Percentiles rank a stretch among this genome's conserved stretches.
Conservation (phyloP, 2,888 invertebrate species). For the Dasysyrphus tricinctus region DNA sequence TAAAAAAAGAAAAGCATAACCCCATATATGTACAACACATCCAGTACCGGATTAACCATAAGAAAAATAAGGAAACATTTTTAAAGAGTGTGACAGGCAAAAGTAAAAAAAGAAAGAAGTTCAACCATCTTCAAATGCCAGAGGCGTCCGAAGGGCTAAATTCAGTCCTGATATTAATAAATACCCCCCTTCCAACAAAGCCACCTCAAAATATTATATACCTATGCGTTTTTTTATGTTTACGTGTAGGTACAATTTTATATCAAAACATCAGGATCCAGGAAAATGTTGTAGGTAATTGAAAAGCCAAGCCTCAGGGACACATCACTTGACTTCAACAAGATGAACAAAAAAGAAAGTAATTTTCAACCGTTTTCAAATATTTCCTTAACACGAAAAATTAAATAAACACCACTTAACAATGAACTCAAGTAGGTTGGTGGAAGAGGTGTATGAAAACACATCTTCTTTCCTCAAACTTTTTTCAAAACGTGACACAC, state of each 20-base stretch:
- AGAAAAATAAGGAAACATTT: background rate
- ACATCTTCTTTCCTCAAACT: too few relatives aligned
- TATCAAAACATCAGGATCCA: background rate
- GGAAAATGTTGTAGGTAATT: background rate
- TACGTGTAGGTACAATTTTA: background rate
- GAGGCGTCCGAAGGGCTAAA: background rate
- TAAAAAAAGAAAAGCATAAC: background rate
- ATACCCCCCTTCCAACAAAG: background rate
- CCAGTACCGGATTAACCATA: background rate
- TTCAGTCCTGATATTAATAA: background rate
- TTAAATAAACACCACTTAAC: slow-evolving; percentile 18
- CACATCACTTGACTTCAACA: slow-evolving; percentile 15
- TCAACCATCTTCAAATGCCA: background rate
- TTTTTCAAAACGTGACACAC: background rate
- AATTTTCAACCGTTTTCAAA: slow-evolving; percentile 10
- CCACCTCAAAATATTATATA: background rate
- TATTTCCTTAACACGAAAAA: background rate
- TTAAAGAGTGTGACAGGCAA: background rate
- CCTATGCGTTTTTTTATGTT: background rate
- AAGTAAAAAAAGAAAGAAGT: background rate
- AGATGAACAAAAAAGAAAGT: background rate
- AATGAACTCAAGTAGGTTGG: background rate
- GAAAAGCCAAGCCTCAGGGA: slow-evolving; percentile 13
- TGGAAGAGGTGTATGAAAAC: background rate
- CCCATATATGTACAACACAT: background rate